Percentiles rank a stretch among this genome's conserved stretches.
phyloP scores from a whole-genome alignment of 2,113 vertebrate species.

The Eidolon helvum region DNA sequence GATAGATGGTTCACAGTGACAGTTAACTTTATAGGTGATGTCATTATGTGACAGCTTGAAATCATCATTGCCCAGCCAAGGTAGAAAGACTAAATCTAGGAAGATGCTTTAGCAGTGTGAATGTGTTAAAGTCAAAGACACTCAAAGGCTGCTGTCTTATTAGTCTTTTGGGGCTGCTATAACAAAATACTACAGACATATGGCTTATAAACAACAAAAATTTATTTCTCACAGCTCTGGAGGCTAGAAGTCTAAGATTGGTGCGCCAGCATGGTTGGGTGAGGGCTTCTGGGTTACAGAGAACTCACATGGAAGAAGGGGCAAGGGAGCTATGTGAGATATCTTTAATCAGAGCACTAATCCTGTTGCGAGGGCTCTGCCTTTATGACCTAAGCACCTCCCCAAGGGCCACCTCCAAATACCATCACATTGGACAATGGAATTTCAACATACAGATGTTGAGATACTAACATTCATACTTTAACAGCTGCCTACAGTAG shows the following conservation, averaged over 20 bases:
- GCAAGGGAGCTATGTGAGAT: not conserved
- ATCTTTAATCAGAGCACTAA: not conserved
- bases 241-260: not conserved
- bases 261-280: not conserved
- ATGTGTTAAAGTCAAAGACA: not conserved
- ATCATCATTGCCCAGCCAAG: not conserved
- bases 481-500: not conserved
- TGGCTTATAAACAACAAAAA: not conserved
- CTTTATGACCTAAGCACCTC: not conserved
- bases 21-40: not conserved
- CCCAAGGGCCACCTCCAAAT: not conserved
- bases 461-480: not conserved
- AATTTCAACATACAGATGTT: not conserved
- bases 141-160: not conserved
- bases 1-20: not conserved
- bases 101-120: not conserved
- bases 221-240: not conserved
- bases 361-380: not conserved
- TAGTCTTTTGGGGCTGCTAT: not conserved
- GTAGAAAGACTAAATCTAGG: not conserved
- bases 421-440: not conserved
- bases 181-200: not conserved
- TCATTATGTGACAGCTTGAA: not conserved
- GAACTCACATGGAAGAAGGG: not conserved
- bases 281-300: not conserved